phyloP scores from a whole-genome alignment of 2,888 invertebrate genomes.

The Ennomos erosarius region DNA sequence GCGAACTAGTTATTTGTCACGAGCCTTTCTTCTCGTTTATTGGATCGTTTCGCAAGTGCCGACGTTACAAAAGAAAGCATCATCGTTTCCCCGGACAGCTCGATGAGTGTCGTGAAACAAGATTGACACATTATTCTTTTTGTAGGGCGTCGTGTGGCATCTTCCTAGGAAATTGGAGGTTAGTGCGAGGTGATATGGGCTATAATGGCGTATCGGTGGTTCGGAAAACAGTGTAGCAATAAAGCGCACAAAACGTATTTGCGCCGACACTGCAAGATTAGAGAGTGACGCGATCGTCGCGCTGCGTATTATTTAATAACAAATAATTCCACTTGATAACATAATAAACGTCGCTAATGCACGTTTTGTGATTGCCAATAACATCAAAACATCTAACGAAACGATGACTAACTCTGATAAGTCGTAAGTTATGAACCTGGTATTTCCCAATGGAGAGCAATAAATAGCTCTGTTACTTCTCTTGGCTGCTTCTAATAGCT shows the following conservation, averaged over 20 bases:
- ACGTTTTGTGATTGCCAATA: too few species aligned
- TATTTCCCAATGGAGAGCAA: too few species aligned
- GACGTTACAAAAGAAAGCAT: conserved; percentile 17
- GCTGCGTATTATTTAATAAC: conserved; percentile 36
- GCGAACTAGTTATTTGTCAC: conserved; percentile 11
- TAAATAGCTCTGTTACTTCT: too few species aligned
- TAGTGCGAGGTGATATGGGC: conserved; percentile 16
- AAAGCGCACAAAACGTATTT: conserved; percentile 38
- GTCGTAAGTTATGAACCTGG: too few species aligned
- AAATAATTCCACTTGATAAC: conserved; percentile 17
- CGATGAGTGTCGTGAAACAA: conserved; percentile 24
- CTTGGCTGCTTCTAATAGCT: too few species aligned
- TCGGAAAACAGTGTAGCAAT: conserved; percentile 33
- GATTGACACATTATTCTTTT: conserved; percentile 25
- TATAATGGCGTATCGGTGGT: conserved; percentile 12
- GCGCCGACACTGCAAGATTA: conserved; percentile 41
- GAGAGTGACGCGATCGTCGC: conserved; percentile 32
- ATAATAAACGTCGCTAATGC: not conserved
- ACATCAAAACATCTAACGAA: too few species aligned
- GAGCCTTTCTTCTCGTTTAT: conserved; percentile 31
- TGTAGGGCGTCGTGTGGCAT: conserved; percentile 27
- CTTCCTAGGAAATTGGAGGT: conserved; percentile 19
- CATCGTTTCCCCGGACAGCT: conserved; percentile 19
- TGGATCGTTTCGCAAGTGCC: conserved; percentile 15
- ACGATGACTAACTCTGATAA: too few species aligned